Percentiles rank a stretch among this genome's conserved stretches.
Conservation (phyloP, 2,797 vertebrate genomes). For the Pseudopleuronectes americanus region DNA sequence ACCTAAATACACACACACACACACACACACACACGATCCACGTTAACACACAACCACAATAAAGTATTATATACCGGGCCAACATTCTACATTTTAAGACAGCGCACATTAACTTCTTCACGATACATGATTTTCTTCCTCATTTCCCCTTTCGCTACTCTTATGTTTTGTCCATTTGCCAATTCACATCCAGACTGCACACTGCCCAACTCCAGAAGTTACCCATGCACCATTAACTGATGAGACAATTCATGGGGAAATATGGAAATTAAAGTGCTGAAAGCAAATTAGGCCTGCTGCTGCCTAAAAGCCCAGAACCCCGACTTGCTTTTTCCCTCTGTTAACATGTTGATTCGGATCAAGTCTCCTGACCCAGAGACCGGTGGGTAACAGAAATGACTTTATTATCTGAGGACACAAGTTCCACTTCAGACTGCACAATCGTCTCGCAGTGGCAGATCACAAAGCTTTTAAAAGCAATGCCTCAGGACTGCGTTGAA, state of each 20-base stretch:
- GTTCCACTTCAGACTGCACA: constrained; percentile 20
- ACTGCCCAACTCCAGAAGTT: constrained; percentile 9
- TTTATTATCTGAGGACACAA: constrained; percentile 21
- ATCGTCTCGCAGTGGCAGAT: constrained; percentile 53
- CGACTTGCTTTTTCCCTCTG: background rate
- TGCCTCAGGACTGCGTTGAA: constrained; percentile 69
- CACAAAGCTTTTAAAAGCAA: constrained; percentile 58
- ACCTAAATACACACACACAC: constrained; percentile 80
- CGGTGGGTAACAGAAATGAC: constrained; percentile 5
- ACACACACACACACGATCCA: constrained; percentile 31
- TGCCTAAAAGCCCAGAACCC: constrained; percentile 24
- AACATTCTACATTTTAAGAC: constrained; percentile 9
- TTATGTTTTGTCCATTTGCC: constrained; percentile 16
- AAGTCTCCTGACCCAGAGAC: constrained; percentile 33
- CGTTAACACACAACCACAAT: constrained; percentile 19
- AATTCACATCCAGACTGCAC: constrained; percentile 20
- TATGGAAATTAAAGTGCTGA: constrained; percentile 45
- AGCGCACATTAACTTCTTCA: constrained; percentile 16
- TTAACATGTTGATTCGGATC: constrained; percentile 39
- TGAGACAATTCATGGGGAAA: constrained; percentile 49
- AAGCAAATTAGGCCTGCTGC: constrained; percentile 30
- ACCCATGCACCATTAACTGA: constrained; percentile 48
- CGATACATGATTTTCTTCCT: constrained; percentile 28
- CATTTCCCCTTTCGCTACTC: constrained; percentile 5
- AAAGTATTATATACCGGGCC: constrained; percentile 2